Evolutionary conservation across 1,140 invertebrate genomes (phyloP), one percentile per base, ranked within the genome.

Genomic region (Megathymus violae): DNA sequence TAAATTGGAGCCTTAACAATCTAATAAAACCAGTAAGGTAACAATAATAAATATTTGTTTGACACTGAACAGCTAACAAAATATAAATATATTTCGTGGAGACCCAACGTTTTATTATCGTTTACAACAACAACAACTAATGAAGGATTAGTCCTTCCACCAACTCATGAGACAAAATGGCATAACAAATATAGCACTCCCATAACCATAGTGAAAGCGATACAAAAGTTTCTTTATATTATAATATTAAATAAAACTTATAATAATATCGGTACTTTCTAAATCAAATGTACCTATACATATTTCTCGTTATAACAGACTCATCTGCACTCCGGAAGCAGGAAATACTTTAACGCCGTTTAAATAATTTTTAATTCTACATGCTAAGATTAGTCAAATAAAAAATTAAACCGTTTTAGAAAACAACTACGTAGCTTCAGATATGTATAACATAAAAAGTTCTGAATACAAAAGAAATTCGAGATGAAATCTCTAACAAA

Each of bases 141-240:
- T 44, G 52, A 56, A 56, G 36, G 7, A 43, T 56, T 56, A 56
- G 52, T 27, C 6, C 5, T 56, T 4, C 52, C 52, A 56, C 22
- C 34, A 19, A 50, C 19, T 19, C 40, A 43, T 22, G 15, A 11
- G 27, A 56, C 40, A 43, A 56, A 40, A 43, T 56, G 22, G 52
- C 11, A 17, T 56, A 43, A 56, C 14, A 43, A 41, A 56, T 31
- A 38, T 27, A 56, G 52, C 38, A 46, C 4, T 17, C 52, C 52
- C 52, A 56, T 31, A 56, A 56, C 52, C 52, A 41, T 56, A 52
- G 9, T 44, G 9, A 44, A 56, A 56, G 52, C 52, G 40, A 14
- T 44, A 43, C 25, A 9, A 40, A 16, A 58, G 25, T 43, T 56
- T 9, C 41, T n/a, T 27, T 17, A 58, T 48, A 48, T 19, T 48